Evolutionary conservation across 2,797 vertebrate species (phyloP).

Genomic region (Smutsia temminckii): DNA sequence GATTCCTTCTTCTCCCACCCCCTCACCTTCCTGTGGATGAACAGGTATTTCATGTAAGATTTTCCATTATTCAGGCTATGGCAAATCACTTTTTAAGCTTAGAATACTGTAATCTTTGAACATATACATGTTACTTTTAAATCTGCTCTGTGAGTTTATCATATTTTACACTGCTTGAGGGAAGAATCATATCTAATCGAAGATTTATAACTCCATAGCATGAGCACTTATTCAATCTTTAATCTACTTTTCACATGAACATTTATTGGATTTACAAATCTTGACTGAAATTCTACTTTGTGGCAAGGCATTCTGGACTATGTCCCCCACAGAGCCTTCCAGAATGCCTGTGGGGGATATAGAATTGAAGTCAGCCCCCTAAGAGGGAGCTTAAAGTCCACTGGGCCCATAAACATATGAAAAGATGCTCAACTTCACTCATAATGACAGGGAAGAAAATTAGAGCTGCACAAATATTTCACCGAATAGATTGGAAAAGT

Average conservation of each 20-base stretch:
- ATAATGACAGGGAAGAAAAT: conserved; percentile 43
- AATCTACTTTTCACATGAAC: conserved; percentile 27
- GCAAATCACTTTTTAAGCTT: background rate
- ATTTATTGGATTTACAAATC: conserved; percentile 57
- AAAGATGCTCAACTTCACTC: background rate
- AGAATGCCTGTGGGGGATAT: background rate
- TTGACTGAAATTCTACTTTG: conserved; percentile 9
- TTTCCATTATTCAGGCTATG: background rate
- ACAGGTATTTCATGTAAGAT: background rate
- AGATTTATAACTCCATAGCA: conserved; percentile 45
- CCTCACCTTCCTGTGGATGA: background rate
- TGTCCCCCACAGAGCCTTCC: too few species aligned
- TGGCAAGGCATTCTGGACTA: background rate
- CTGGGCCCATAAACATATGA: background rate
- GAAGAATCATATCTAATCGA: conserved; percentile 43
- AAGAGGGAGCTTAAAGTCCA: background rate
- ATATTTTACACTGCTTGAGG: conserved; percentile 31
- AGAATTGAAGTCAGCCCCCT: conserved; percentile 10
- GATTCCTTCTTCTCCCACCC: background rate
- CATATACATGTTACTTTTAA: background rate
- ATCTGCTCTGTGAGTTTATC: background rate
- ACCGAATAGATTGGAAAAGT: conserved; percentile 5
- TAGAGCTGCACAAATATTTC: background rate
- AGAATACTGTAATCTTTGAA: background rate
- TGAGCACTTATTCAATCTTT: background rate